Evolutionary conservation across 1,140 invertebrate genomes (phyloP).

Genomic region (Battus philenor): DNA sequence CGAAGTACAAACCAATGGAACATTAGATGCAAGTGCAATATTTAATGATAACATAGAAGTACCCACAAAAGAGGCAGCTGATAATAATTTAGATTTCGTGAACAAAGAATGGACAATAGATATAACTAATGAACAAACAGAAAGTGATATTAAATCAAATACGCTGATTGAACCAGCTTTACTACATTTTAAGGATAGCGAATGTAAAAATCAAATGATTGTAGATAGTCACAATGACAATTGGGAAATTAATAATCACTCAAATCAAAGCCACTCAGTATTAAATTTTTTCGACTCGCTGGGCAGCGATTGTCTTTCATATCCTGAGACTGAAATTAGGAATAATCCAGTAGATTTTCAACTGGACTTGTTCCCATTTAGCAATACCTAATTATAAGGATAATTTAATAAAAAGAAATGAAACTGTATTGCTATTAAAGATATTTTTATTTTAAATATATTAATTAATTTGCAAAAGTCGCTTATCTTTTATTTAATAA

Average conservation of each 20-base stretch:
- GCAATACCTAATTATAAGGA: slow-evolving; percentile 32
- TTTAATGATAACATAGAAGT: slow-evolving; percentile 19
- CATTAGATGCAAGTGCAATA: slow-evolving; percentile 17
- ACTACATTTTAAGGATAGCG: slow-evolving; percentile 36
- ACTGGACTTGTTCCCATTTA: slow-evolving; percentile 62
- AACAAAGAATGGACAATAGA: slow-evolving; percentile 25
- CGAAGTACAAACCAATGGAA: slow-evolving; percentile 20
- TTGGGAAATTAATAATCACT: slow-evolving; percentile 21
- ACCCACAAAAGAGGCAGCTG: slow-evolving; percentile 7
- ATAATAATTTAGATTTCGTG: slow-evolving; percentile 11
- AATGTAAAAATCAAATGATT: slow-evolving; percentile 18
- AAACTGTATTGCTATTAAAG: slow-evolving; percentile 14
- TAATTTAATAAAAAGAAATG: slow-evolving; percentile 18
- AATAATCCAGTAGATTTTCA: slow-evolving; percentile 54
- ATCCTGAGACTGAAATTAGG: slow-evolving; percentile 51
- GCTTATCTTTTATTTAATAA: neutral
- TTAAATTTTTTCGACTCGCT: slow-evolving; percentile 60
- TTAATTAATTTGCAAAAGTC: neutral
- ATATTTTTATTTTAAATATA: slow-evolving; percentile 12
- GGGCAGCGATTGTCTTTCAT: slow-evolving; percentile 45
- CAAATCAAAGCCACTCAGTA: slow-evolving; percentile 44
- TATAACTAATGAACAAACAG: slow-evolving; percentile 32
- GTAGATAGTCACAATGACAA: slow-evolving; percentile 21
- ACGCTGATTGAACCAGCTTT: slow-evolving; percentile 41
- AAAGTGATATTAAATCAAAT: slow-evolving; percentile 41